These are phyloP conservation scores for Aptenodytes forsteri DNA, from an alignment of 2,113 vertebrate species.

Conservation along the genomic window DNA sequence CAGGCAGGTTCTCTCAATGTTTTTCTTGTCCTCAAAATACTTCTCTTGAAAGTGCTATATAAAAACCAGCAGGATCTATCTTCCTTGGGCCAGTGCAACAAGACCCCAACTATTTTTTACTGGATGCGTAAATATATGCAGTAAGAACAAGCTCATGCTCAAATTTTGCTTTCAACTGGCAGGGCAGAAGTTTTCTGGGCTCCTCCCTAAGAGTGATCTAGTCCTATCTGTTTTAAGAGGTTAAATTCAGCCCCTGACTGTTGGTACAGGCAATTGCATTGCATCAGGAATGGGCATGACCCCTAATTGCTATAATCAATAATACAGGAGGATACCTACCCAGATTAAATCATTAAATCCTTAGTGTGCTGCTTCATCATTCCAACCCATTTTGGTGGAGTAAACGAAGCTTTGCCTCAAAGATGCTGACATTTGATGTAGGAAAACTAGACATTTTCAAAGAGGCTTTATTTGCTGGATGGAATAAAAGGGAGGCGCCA, in stretches of 20 bases:
- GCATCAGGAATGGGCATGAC: background rate
- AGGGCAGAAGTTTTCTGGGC: background rate
- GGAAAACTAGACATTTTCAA: background rate
- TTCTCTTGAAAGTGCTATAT: background rate
- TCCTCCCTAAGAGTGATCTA: background rate
- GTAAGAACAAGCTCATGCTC: background rate
- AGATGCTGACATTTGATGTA: background rate
- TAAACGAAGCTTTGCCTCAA: background rate
- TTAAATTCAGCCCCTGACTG: background rate
- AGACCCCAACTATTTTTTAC: background rate
- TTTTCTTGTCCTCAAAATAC: conserved; percentile 10
- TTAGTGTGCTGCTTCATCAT: background rate
- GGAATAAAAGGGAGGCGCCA: conserved; percentile 1
- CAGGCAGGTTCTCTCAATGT: conserved; percentile 10
- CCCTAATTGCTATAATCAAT: background rate
- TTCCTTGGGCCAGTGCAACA: background rate
- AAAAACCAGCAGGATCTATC: background rate
- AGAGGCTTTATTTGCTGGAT: conserved; percentile 13
- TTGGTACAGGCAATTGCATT: background rate
- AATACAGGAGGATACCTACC: background rate
- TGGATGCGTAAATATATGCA: background rate
- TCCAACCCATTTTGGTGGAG: background rate
- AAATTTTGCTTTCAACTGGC: background rate
- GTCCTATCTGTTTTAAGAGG: background rate
- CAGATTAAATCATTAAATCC: background rate